Percentiles rank a stretch among this genome's conserved stretches.
phyloP scores from a whole-genome alignment of 1,140 invertebrate genomes.

The Diabrotica undecimpunctata region DNA sequence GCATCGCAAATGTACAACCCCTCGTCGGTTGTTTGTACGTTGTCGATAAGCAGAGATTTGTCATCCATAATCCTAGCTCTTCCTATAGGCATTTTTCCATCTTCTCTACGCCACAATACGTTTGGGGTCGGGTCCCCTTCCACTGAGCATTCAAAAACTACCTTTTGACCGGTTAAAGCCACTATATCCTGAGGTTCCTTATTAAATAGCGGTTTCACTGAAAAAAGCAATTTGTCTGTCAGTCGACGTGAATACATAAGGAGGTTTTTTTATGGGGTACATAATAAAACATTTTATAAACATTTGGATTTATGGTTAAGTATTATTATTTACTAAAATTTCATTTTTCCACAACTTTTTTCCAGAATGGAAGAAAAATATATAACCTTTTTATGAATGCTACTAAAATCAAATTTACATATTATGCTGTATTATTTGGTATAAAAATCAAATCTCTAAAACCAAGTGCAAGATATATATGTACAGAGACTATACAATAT shows the following conservation, averaged over 20 bases:
- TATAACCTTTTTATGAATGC: too few relatives aligned
- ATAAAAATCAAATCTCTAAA: too few relatives aligned
- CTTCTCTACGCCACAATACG: constrained; percentile 85
- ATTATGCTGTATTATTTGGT: too few relatives aligned
- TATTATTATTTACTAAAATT: too few relatives aligned
- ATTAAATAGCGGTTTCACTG: constrained; percentile 86
- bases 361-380: too few relatives aligned
- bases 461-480: too few relatives aligned
- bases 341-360: too few relatives aligned
- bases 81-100: constrained; percentile 75
- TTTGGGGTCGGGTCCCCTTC: constrained; percentile 86
- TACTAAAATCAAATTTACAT: too few relatives aligned
- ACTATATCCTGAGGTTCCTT: constrained; percentile 81
- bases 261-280: not conserved
- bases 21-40: constrained; percentile 71
- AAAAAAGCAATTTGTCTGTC: constrained; percentile 41
- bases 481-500: too few relatives aligned
- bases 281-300: not conserved
- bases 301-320: too few relatives aligned
- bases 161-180: constrained; percentile 72
- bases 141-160: constrained; percentile 84
- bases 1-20: constrained; percentile 80
- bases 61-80: constrained; percentile 70
- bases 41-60: constrained; percentile 70
- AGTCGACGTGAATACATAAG: not conserved